Evolutionary conservation across 2,797 vertebrate species (phyloP).

Genomic region (Balearica regulorum): DNA sequence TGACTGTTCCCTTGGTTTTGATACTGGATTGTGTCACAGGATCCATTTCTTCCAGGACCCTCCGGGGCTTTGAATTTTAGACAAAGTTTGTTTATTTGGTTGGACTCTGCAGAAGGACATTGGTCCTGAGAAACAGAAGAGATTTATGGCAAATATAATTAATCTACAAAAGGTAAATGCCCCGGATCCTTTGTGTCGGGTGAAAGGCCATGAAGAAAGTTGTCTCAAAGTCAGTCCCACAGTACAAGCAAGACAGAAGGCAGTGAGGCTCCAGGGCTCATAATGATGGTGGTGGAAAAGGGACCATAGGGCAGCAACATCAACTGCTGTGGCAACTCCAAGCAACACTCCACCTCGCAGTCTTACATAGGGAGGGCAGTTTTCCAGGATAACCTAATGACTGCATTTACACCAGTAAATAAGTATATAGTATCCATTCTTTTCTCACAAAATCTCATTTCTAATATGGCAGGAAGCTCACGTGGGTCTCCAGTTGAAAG

Average conservation of each 20-base stretch:
- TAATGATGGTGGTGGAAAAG: rapidly evolving
- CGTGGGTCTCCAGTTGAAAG: neutral
- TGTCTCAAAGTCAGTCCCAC: neutral
- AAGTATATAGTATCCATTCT: neutral
- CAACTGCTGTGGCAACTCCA: neutral
- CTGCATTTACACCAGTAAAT: neutral
- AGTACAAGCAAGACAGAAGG: neutral
- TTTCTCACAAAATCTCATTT: neutral
- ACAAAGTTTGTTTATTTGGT: neutral
- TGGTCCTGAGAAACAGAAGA: neutral
- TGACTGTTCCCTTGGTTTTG: neutral
- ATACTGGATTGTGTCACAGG: neutral
- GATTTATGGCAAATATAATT: neutral
- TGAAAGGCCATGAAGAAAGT: neutral
- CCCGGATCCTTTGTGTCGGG: neutral
- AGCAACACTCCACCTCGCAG: neutral
- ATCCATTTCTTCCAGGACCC: neutral
- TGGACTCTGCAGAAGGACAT: neutral
- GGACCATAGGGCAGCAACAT: neutral
- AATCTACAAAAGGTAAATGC: neutral
- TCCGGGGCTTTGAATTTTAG: neutral
- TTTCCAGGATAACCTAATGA: neutral
- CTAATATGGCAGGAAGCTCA: neutral
- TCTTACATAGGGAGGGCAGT: neutral
- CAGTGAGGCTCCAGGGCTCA: neutral